phyloP scores from a whole-genome alignment of 2,113 vertebrate species.

The Mohoua ochrocephala region DNA sequence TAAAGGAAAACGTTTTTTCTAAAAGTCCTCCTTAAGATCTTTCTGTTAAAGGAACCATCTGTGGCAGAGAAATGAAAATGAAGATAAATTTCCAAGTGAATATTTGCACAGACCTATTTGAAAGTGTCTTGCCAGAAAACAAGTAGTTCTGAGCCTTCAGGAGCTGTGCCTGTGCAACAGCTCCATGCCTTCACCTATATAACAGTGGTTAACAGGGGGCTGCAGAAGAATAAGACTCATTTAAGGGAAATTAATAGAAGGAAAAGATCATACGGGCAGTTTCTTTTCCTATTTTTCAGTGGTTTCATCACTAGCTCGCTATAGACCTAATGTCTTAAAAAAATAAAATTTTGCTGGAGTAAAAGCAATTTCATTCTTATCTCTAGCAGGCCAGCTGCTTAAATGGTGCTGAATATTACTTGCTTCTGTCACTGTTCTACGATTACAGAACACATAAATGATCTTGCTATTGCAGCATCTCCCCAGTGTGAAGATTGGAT shows the following conservation, averaged over 20 bases:
- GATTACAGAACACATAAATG: not conserved
- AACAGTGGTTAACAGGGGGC: not conserved
- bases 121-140: not conserved
- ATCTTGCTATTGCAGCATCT: not conserved
- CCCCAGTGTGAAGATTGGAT: not conserved
- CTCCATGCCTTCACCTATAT: not conserved
- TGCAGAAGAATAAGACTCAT: not conserved
- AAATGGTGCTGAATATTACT: not conserved
- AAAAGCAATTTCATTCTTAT: not conserved
- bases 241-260: not conserved
- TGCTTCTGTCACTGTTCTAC: not conserved
- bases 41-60: not conserved
- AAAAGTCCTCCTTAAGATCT: not conserved
- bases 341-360: not conserved
- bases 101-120: not conserved
- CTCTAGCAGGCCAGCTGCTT: not conserved
- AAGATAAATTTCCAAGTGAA: not conserved
- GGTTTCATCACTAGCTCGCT: not conserved
- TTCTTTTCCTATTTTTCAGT: not conserved
- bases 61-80: not conserved
- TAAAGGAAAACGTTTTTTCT: not conserved
- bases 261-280: not conserved
- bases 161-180: not conserved
- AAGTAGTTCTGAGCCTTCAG: not conserved
- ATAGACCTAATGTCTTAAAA: not conserved